Percentiles rank a stretch among this genome's conserved stretches.
Evolutionary conservation across 2,797 vertebrate species (phyloP).

Genomic region (Scarus forsteni): DNA sequence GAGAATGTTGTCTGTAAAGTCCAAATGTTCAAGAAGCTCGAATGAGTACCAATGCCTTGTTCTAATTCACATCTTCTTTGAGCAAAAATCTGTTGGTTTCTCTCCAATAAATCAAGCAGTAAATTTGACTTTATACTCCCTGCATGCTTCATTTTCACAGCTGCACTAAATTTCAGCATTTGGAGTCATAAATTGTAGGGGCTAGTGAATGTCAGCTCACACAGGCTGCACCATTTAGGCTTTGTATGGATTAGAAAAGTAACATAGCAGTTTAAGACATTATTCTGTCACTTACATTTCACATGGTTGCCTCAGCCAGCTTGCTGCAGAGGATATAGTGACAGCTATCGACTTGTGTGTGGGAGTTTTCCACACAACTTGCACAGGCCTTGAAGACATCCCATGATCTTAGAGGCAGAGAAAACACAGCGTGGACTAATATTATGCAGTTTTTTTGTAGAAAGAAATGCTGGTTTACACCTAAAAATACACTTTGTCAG

Average conservation of each 20-base stretch:
- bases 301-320: slow-evolving; percentile 1
- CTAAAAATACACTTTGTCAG: too few relatives aligned
- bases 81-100: too few relatives aligned
- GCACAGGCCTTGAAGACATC: not conserved
- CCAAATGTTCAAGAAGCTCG: too few relatives aligned
- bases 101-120: not conserved
- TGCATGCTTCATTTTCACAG: not conserved
- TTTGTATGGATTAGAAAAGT: not conserved
- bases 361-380: not conserved
- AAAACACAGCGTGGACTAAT: not conserved
- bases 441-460: not conserved
- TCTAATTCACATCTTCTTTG: too few relatives aligned
- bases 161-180: not conserved
- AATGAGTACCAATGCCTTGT: too few relatives aligned
- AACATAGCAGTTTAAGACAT: not conserved
- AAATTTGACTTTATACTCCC: not conserved
- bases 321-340: not conserved
- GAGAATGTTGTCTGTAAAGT: too few relatives aligned
- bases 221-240: not conserved
- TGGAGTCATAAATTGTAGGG: not conserved
- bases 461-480: not conserved
- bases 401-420: not conserved
- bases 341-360: slow-evolving; percentile 9
- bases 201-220: not conserved
- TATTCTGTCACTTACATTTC: slow-evolving; percentile 2